Percentiles rank a stretch among this genome's conserved stretches.
These are phyloP conservation scores for Helicoverpa assulta DNA, from an alignment of 2,888 invertebrate genomes.

Conservation along the genomic window DNA sequence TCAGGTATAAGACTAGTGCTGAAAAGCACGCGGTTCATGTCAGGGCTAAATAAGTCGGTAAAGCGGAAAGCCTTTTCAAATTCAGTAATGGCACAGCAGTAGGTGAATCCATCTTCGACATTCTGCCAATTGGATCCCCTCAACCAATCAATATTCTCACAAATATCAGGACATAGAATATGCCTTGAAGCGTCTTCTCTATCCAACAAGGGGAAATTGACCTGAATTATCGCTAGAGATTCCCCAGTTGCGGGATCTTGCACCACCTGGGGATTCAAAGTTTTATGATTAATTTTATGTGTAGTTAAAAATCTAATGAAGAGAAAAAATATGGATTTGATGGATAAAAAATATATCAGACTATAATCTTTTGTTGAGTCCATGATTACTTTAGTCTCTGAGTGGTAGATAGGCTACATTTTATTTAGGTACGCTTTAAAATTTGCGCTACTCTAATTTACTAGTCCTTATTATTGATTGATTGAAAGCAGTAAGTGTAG, in stretches of 20 bases:
- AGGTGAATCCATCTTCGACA: conserved; percentile 69
- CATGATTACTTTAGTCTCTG: too few species aligned
- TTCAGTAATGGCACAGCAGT: conserved; percentile 71
- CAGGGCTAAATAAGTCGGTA: conserved; percentile 52
- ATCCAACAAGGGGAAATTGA: conserved; percentile 74
- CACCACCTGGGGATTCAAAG: conserved; percentile 70
- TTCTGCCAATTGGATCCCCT: conserved; percentile 66
- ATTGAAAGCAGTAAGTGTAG: too few species aligned
- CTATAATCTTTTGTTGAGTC: neutral
- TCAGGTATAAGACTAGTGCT: conserved; percentile 9
- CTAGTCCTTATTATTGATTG: too few species aligned
- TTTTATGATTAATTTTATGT: neutral
- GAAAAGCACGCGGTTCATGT: conserved; percentile 22
- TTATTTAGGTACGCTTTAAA: too few species aligned
- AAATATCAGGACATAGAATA: conserved; percentile 73
- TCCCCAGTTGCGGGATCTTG: conserved; percentile 63
- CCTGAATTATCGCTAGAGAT: conserved; percentile 76
- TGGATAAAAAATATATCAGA: too few species aligned
- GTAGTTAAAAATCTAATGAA: neutral
- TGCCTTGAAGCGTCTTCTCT: conserved; percentile 50
- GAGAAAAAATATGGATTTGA: too few species aligned
- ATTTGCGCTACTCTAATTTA: too few species aligned
- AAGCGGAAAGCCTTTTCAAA: conserved; percentile 70
- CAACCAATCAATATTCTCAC: conserved; percentile 70
- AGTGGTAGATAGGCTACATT: too few species aligned